Evolutionary conservation across 2,113 vertebrate genomes (phyloP).

Genomic region (Salminus brasiliensis): DNA sequence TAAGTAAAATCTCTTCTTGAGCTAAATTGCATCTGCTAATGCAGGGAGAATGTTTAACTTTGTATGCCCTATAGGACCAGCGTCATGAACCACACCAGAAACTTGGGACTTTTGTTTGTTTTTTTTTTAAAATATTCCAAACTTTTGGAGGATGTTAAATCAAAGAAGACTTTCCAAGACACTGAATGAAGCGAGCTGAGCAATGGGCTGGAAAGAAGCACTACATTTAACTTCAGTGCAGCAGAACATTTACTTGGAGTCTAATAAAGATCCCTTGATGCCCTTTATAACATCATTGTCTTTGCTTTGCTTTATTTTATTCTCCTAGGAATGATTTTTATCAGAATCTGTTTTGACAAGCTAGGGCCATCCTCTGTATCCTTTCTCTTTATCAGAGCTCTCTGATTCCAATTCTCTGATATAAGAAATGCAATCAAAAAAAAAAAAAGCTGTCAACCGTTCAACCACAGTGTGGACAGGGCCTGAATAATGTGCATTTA

Average conservation of each 20-base stretch:
- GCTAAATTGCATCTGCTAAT: too few relatives aligned
- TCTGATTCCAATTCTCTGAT: conserved; percentile 54
- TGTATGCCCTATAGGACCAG: too few relatives aligned
- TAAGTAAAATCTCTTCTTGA: too few relatives aligned
- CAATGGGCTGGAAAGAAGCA: neutral
- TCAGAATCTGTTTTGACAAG: conserved; percentile 20
- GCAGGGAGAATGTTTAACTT: too few relatives aligned
- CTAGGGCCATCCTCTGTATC: neutral
- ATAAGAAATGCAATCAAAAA: conserved; percentile 30
- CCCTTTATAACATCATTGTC: conserved; percentile 5
- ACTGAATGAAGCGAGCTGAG: neutral
- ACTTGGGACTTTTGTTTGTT: neutral
- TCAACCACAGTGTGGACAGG: conserved; percentile 46
- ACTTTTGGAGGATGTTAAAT: neutral
- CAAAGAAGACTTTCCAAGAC: neutral
- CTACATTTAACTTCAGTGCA: conserved; percentile 3
- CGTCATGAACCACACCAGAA: too few relatives aligned
- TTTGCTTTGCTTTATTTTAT: conserved; percentile 24
- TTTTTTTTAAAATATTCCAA: too few relatives aligned
- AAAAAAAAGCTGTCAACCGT: conserved; percentile 21
- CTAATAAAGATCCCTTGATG: conserved; percentile 24
- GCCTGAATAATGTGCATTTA: conserved; percentile 37
- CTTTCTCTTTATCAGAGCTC: conserved; percentile 38
- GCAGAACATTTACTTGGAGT: neutral
- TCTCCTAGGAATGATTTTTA: conserved; percentile 6